Evolutionary conservation across 2,113 vertebrate species (phyloP).

Genomic region (Microtus pennsylvanicus): DNA sequence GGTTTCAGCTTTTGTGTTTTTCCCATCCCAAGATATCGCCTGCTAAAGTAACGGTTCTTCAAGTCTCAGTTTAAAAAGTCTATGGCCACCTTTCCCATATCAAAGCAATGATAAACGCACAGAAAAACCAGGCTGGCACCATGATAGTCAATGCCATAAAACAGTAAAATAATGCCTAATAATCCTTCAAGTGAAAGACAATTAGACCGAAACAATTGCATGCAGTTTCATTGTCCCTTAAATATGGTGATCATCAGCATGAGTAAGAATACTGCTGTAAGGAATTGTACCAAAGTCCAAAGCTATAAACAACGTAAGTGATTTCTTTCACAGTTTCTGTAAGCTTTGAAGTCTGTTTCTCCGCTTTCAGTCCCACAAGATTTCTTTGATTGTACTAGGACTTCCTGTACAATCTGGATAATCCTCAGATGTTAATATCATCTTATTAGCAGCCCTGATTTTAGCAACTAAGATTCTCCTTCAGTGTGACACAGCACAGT

Average conservation of each 20-base stretch:
- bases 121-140: not conserved
- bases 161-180: not conserved
- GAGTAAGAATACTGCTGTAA: not conserved
- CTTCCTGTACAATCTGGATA: not conserved
- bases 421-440: not conserved
- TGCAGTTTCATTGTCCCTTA: not conserved
- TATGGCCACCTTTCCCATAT: not conserved
- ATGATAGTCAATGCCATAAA: not conserved
- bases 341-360: slow-evolving; percentile 6
- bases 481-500: not conserved
- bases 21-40: not conserved
- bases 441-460: slow-evolving; percentile 7
- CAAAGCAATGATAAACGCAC: not conserved
- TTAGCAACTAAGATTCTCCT: not conserved
- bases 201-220: not conserved
- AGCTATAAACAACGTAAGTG: not conserved
- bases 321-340: not conserved
- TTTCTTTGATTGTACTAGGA: not conserved
- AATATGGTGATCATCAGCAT: not conserved
- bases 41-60: slow-evolving; percentile 14
- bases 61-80: not conserved
- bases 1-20: slow-evolving; percentile 13
- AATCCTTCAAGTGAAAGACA: not conserved
- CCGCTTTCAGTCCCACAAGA: not conserved
- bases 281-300: not conserved